Base-by-base conservation (phyloP, 2,888 invertebrate species). In the Calliphora vomitoria region DNA sequence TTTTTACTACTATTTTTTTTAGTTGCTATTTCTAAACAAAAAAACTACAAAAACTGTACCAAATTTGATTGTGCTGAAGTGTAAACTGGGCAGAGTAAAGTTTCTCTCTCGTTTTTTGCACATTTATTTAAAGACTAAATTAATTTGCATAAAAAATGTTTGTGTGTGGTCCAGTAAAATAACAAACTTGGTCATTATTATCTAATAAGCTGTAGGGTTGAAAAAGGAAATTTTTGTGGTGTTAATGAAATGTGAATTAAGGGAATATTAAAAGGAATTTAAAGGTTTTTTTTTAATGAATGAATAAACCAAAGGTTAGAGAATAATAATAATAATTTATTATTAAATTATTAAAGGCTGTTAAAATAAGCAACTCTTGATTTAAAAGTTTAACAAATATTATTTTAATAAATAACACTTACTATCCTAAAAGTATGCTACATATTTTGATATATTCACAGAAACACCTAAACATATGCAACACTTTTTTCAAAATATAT, bases 131-230 rank as follows among this genome's bases (percentile, higher is more conserved):
- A 72, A 84, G 66, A 58, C 66, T 68, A 85, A 82, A 79, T 87
- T 84, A 87, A 87, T 84, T 87, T 82, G 47, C 20, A 13, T 78
- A n/a, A 74, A 50, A 38, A 78, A 44, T 35, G 35, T 87, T 47
- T 78, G 44, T 50, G 41, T 76, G 41, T 41, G 41, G 20, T 53
- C 15, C 6, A 68, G 50, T 41, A 64, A 18, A 68, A 68, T 15
- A 76, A 10, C 53, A 62, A 82, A 72, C 18, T 81, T 58, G 60
- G 11, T 44, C 53, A 62, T 74, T 68, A 87, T 84, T 85, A 82
- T 85, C 82, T 78, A 82, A 85, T 85, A 87, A 85, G 68, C 78
- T 71, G 64, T 4, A 47, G 69, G 25, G 38, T 71, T 55, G 18
- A 35, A 50, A 60, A 0, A 1, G n/a, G 10, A 69, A 53, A 76